These are phyloP conservation scores for Campylomormyrus tamandua DNA, from an alignment of 2,113 vertebrate genomes.

Conservation along the genomic window DNA sequence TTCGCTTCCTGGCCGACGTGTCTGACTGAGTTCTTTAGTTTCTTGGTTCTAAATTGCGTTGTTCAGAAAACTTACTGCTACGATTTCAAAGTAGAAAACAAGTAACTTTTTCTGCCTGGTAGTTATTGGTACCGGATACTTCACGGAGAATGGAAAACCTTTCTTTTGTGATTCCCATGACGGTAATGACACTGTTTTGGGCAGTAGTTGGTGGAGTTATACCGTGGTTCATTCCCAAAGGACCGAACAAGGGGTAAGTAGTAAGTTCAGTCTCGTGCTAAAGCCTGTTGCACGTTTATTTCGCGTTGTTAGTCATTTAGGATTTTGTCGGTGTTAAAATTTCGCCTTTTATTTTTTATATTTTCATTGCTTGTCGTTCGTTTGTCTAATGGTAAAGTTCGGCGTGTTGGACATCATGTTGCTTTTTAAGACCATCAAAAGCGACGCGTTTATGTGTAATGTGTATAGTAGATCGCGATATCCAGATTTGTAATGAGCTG, in stretches of 20 bases:
- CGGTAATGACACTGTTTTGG: slow-evolving; percentile 88
- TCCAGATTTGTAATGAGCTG: not conserved
- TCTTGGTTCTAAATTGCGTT: not conserved
- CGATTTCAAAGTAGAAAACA: not conserved
- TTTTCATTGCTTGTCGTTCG: not conserved
- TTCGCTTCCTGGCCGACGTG: slow-evolving; percentile 12
- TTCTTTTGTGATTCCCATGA: slow-evolving; percentile 69
- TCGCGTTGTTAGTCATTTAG: not conserved
- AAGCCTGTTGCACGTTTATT: not conserved
- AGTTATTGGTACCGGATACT: not conserved
- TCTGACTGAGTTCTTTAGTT: not conserved
- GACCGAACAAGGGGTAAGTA: slow-evolving; percentile 87
- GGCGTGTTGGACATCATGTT: not conserved
- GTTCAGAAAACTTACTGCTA: not conserved
- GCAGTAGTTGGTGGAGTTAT: slow-evolving; percentile 73
- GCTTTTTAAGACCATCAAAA: not conserved
- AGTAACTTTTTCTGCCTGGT: not conserved
- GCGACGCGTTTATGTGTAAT: not conserved
- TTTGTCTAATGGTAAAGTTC: not conserved
- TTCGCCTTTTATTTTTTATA: not conserved
- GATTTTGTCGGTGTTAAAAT: not conserved
- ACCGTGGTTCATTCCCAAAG: slow-evolving; percentile 85
- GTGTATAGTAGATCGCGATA: not conserved
- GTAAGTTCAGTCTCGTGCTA: slow-evolving; percentile 21
- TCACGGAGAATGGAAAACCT: slow-evolving; percentile 59